Conservation (phyloP, 2,113 vertebrate species). For the Entomyzon cyanotis region DNA sequence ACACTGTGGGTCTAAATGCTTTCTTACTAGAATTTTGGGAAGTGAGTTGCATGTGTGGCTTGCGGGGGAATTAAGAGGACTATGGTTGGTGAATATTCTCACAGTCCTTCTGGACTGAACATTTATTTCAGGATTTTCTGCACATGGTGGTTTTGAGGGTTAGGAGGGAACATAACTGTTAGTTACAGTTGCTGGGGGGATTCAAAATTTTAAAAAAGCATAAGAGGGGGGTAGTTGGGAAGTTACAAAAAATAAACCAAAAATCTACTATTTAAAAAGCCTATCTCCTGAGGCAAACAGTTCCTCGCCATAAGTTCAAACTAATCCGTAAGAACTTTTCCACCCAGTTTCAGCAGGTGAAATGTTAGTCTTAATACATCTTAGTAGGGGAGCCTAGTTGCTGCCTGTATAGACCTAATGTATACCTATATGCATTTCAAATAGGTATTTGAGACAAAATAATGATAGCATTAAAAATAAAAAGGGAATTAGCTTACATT, state of each 20-base stretch:
- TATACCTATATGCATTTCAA: not conserved
- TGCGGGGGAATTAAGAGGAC: not conserved
- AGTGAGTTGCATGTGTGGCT: not conserved
- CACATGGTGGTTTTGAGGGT: not conserved
- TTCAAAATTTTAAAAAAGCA: not conserved
- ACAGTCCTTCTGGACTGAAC: not conserved
- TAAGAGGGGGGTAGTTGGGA: not conserved
- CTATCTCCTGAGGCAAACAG: not conserved
- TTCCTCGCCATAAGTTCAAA: not conserved
- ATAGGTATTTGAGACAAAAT: not conserved
- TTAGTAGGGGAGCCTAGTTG: not conserved
- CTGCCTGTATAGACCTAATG: not conserved
- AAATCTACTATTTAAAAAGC: not conserved
- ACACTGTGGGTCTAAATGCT: not conserved
- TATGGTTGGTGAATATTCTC: not conserved
- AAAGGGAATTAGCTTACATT: not conserved
- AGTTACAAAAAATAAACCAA: not conserved
- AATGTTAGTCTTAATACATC: not conserved
- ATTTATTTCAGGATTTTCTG: not conserved
- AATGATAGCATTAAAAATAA: not conserved
- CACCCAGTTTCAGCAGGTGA: not conserved
- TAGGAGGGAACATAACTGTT: not conserved
- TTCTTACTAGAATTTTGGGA: not conserved
- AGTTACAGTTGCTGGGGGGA: not conserved
- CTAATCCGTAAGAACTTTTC: not conserved